Base-by-base conservation (phyloP, 2,113 vertebrate species). In the Crypturellus undulatus region DNA sequence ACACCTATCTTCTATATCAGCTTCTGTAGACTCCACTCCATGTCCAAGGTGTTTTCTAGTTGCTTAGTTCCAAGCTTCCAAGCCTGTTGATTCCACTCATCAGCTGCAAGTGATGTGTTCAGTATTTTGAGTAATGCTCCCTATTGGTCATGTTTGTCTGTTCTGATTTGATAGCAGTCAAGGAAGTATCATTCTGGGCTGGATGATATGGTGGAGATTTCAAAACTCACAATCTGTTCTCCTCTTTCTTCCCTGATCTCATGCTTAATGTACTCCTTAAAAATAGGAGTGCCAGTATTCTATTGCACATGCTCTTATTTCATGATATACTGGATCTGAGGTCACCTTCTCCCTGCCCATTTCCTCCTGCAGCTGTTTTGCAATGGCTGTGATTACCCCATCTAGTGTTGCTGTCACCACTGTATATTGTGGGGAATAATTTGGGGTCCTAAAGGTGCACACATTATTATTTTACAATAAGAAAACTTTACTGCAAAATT, bases 51-150 rank as follows among this genome's bases (percentile, higher is more conserved):
- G 54, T 16, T 58, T 58, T 58, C 54, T 32, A 58, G 54, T 58
- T 58, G 28, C 54, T 58, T 32, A 15, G 21, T 52, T 90, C n/a
- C 58, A 79, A 58, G 28, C 34, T 87, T 81, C 67, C 65, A 6
- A 52, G 24, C 5, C 14, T 21, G 28, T 72, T 38, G 24, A 1
- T 58, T 30, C 3, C 34, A 25, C 51, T 70, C 8, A 1, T 22
- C 40, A 25, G 10, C 15, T 19, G 18, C 20, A 15, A 10, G 32
- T 54, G 54, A 42, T 9, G 25, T 28, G 14, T 8, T 87, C 47
- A 38, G 16, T 34, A 5, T 1, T 1, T 49, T 12, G 0, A 0
- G 0, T 10, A 22, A 6, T 60, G 4, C 7, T 60, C 5, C 60
- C 28, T 56, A 28, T 12, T 56, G n/a, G 6, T 17, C 67, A 42